Percentiles rank a stretch among this genome's conserved stretches.
Conservation (phyloP, 2,888 invertebrate species). For the Euproctis similis region DNA sequence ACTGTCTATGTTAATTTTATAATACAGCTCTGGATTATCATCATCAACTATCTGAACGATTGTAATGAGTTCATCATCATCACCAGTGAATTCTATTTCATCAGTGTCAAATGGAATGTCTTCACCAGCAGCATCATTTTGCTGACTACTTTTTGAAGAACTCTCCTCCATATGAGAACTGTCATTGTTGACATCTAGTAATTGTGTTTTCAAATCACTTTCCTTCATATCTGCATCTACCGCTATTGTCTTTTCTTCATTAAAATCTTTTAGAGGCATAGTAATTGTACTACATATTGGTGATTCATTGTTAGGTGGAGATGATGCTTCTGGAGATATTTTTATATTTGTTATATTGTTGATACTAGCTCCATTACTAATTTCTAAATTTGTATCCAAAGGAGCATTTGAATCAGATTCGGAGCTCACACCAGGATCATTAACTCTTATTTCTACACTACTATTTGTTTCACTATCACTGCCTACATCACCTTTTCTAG, state of each 20-base stretch:
- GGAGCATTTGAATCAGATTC: conserved; percentile 70
- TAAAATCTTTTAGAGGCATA: conserved; percentile 1
- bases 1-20: conserved; percentile 57
- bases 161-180: conserved; percentile 12
- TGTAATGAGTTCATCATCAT: conserved; percentile 69
- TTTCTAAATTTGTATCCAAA: conserved; percentile 51
- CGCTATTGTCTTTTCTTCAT: conserved; percentile 7
- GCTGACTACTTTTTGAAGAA: conserved; percentile 13
- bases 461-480: conserved; percentile 72
- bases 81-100: conserved; percentile 47
- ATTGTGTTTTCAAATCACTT: conserved; percentile 9
- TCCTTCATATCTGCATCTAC: conserved; percentile 14
- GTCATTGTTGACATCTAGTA: conserved; percentile 10
- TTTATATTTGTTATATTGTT: conserved; percentile 27
- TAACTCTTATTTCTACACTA: conserved; percentile 58
- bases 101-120: conserved; percentile 43
- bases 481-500: conserved; percentile 57
- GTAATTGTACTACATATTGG: conserved; percentile 14
- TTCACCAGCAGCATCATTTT: conserved; percentile 21
- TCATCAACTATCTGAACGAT: conserved; percentile 71
- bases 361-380: conserved; percentile 44
- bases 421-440: conserved; percentile 62
- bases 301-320: conserved; percentile 19
- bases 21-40: conserved; percentile 59
- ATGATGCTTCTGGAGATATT: conserved; percentile 46